A percentile compares a stretch with the other conserved stretches of the same genome.
These are phyloP conservation scores for Athetis lepigone DNA, from an alignment of 2,888 invertebrate genomes.

Conservation along the genomic window DNA sequence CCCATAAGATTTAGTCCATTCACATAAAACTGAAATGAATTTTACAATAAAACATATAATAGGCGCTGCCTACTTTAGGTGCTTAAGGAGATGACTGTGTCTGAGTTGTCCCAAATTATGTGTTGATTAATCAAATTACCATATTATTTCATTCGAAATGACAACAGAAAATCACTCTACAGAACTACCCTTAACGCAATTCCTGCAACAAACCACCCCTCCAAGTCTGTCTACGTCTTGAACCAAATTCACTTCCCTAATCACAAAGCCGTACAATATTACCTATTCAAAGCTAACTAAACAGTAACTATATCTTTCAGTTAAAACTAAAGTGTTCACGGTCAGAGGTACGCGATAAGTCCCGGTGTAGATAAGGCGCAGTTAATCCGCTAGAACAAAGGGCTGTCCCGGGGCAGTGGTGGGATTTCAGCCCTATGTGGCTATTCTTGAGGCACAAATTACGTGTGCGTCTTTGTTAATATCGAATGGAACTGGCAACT, in stretches of 20 bases:
- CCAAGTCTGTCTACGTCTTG: not conserved
- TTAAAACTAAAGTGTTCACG: constrained; percentile 63
- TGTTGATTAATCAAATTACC: too few species aligned
- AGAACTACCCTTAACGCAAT: too few species aligned
- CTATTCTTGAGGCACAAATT: constrained; percentile 63
- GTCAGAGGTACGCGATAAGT: constrained; percentile 78
- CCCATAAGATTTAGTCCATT: too few species aligned
- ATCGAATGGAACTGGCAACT: too few species aligned
- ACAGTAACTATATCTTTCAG: constrained; percentile 40
- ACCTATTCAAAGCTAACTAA: constrained; percentile 24
- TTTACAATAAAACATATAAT: too few species aligned
- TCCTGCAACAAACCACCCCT: not conserved
- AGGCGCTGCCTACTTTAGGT: too few species aligned
- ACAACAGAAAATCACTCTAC: too few species aligned
- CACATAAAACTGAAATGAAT: too few species aligned
- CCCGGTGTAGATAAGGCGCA: constrained; percentile 74
- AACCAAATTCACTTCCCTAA: constrained; percentile 10
- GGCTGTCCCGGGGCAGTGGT: constrained; percentile 70
- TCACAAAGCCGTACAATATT: constrained; percentile 9
- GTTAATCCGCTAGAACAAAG: constrained; percentile 83
- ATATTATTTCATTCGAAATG: too few species aligned
- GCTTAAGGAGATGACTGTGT: too few species aligned
- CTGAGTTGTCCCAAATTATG: too few species aligned
- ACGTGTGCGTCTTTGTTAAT: constrained; percentile 7
- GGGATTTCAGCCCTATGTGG: constrained; percentile 60